phyloP scores from a whole-genome alignment of 2,797 vertebrate genomes.

The Dipus sagitta region DNA sequence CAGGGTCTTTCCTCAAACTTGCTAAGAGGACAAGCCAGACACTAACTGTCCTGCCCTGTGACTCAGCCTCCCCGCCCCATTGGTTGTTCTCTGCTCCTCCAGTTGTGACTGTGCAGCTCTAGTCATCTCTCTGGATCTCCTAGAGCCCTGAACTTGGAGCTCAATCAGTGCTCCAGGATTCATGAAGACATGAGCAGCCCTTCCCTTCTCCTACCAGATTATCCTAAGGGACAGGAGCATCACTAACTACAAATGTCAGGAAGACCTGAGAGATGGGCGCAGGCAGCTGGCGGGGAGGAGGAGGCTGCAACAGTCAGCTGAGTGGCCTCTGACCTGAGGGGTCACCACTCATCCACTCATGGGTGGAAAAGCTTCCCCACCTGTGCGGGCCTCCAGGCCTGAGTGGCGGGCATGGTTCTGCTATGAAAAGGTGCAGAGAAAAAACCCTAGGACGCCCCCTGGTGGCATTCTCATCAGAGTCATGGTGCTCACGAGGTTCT shows the following conservation, averaged over 20 bases:
- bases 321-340: neutral
- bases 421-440: neutral
- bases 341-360: neutral
- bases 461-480: neutral
- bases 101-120: neutral
- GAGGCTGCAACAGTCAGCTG: neutral
- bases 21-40: neutral
- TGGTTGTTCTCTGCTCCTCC: neutral
- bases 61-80: no score
- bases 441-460: neutral
- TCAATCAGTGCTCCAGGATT: neutral
- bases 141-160: neutral
- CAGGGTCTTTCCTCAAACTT: neutral
- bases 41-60: no score
- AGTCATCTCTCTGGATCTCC: fast-evolving
- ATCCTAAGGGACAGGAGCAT: neutral
- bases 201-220: neutral
- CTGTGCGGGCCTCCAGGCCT: neutral
- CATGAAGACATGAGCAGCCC: neutral
- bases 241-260: neutral
- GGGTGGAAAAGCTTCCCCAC: neutral
- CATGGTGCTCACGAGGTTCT: neutral
- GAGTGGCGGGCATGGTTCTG: neutral
- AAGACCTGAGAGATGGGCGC: neutral
- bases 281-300: neutral